Evolutionary conservation across 2,888 invertebrate species (phyloP).

Genomic region (Ellobium chinense): DNA sequence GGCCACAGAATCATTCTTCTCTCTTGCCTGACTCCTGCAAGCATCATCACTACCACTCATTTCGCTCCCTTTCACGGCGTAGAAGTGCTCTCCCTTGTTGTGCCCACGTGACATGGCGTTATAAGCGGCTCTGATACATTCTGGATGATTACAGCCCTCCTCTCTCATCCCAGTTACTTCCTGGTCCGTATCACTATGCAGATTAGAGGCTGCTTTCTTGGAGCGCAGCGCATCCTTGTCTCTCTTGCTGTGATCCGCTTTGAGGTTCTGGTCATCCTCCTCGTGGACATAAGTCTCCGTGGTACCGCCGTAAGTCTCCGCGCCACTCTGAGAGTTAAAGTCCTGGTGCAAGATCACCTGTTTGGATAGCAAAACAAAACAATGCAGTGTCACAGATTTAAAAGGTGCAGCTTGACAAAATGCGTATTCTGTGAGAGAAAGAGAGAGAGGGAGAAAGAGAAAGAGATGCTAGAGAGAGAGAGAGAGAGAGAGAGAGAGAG

Average conservation of each 20-base stretch:
- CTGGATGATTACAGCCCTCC: too few species aligned
- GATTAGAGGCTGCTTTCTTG: neutral
- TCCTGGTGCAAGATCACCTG: conserved; percentile 41
- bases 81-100: neutral
- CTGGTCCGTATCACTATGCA: neutral
- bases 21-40: neutral
- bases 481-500: too few species aligned
- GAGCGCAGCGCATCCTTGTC: neutral
- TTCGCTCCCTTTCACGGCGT: too few species aligned
- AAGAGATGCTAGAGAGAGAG: too few species aligned
- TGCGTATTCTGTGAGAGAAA: too few species aligned
- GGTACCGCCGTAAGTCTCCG: conserved; percentile 34
- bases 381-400: too few species aligned
- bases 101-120: neutral
- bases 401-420: too few species aligned
- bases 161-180: neutral
- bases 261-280: conserved; percentile 6
- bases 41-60: neutral
- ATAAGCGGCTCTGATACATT: too few species aligned
- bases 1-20: too few species aligned
- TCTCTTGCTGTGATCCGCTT: too few species aligned
- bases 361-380: neutral
- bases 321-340: conserved; percentile 34
- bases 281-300: conserved; percentile 43
- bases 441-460: too few species aligned